A percentile compares a stretch with the other conserved stretches of the same genome.
phyloP scores from a whole-genome alignment of 2,113 vertebrate genomes.

The Australoheros scitulus region DNA sequence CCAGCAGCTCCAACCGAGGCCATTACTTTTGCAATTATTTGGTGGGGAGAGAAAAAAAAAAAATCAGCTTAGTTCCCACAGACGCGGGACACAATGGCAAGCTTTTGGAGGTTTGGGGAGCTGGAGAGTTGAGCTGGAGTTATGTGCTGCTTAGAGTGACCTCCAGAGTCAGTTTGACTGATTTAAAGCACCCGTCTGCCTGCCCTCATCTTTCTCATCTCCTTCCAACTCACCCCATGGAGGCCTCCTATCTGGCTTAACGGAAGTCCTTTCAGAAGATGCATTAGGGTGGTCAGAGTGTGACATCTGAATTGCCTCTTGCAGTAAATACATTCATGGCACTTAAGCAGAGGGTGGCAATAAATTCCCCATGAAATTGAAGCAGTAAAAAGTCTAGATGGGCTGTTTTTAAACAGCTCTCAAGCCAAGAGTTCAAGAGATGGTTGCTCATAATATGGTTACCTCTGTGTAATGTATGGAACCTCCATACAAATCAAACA shows the following conservation, averaged over 20 bases:
- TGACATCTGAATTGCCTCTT: conserved; percentile 42
- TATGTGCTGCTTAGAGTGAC: conserved; percentile 40
- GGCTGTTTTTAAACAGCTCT: conserved; percentile 27
- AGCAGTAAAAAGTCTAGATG: conserved; percentile 36
- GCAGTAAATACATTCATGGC: conserved; percentile 62
- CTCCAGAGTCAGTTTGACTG: conserved; percentile 61
- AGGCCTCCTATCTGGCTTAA: conserved; percentile 34
- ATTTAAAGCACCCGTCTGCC: conserved; percentile 48
- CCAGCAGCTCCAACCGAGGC: conserved; percentile 15
- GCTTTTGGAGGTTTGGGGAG: conserved; percentile 34
- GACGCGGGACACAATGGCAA: conserved; percentile 18
- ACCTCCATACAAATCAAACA: background rate
- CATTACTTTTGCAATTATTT: conserved; percentile 46
- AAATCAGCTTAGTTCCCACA: conserved; percentile 12
- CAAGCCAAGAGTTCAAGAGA: conserved; percentile 21
- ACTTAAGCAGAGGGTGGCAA: conserved; percentile 32
- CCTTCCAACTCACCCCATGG: conserved; percentile 37
- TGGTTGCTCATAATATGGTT: background rate
- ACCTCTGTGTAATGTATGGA: background rate
- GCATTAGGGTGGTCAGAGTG: conserved; percentile 30
- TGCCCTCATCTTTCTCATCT: conserved; percentile 49
- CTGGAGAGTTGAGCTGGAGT: conserved; percentile 34
- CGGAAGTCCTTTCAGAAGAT: conserved; percentile 34
- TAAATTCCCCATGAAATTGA: conserved; percentile 59
- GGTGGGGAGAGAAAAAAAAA: background rate